phyloP scores from a whole-genome alignment of 1,140 invertebrate species.

The silkworm (Bombyx mori) region DNA sequence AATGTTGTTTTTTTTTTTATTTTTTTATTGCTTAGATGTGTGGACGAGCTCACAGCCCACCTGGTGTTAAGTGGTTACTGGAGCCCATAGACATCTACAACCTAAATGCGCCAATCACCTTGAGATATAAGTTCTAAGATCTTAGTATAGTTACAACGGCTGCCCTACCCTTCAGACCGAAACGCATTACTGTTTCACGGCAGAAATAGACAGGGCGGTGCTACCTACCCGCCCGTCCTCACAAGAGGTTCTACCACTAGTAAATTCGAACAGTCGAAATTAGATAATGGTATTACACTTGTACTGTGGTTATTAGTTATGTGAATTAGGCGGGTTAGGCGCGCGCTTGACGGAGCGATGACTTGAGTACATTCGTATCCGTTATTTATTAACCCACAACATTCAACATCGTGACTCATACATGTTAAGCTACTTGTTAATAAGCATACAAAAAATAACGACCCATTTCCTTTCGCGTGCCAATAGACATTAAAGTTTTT shows the following conservation, averaged over 20 bases:
- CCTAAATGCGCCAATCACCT: too few species aligned
- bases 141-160: too few species aligned
- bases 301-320: constrained; percentile 3
- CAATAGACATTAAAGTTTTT: constrained; percentile 62
- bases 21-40: too few species aligned
- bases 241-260: too few species aligned
- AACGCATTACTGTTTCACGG: too few species aligned
- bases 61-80: too few species aligned
- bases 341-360: background rate
- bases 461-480: constrained; percentile 64
- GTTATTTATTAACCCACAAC: constrained; percentile 43
- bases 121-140: too few species aligned
- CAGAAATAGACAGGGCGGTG: too few species aligned
- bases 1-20: background rate
- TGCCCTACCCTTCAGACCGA: too few species aligned
- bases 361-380: constrained; percentile 1
- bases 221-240: too few species aligned
- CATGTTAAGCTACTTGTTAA: constrained; percentile 47
- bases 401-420: constrained; percentile 44
- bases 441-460: constrained; percentile 58
- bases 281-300: background rate
- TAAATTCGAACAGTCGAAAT: background rate
- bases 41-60: too few species aligned
- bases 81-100: too few species aligned
- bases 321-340: background rate